Evolutionary conservation across 2,888 invertebrate genomes (phyloP).

Genomic region (Catocala fraxini): DNA sequence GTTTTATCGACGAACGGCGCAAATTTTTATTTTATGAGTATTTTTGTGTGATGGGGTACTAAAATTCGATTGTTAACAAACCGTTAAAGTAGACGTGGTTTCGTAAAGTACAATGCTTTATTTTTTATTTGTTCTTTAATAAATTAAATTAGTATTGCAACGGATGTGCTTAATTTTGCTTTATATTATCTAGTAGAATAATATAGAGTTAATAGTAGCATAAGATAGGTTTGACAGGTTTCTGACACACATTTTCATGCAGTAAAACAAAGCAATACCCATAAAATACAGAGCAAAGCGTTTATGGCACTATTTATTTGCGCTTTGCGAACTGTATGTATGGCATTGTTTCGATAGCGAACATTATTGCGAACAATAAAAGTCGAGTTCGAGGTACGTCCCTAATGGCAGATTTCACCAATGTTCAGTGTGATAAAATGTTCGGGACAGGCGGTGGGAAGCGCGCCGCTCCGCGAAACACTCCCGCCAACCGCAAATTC

Average conservation of each 20-base stretch:
- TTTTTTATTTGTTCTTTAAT: no score
- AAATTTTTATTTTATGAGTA: slow-evolving; percentile 2
- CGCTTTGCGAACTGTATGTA: slow-evolving; percentile 36
- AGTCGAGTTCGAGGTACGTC: slow-evolving; percentile 64
- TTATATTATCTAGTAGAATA: no score
- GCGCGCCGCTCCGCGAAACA: slow-evolving; percentile 62
- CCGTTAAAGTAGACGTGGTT: no score
- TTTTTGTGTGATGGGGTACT: neutral
- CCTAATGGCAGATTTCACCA: slow-evolving; percentile 75
- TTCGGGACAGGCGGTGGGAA: slow-evolving; percentile 71
- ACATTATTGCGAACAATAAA: slow-evolving; percentile 59
- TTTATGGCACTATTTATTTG: slow-evolving; percentile 51
- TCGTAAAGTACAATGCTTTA: no score
- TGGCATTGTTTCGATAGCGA: slow-evolving; percentile 51
- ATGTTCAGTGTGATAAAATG: slow-evolving; percentile 83
- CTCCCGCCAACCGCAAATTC: slow-evolving; percentile 78
- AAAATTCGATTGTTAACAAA: no score
- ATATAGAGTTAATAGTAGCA: no score
- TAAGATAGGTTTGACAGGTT: no score
- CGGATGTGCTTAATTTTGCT: no score
- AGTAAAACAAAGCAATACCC: slow-evolving; percentile 26
- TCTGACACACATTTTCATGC: slow-evolving; percentile 21
- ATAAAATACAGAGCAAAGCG: slow-evolving; percentile 36
- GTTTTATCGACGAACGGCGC: slow-evolving; percentile 22
- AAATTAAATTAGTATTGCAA: no score